Conservation (phyloP, 1,140 invertebrate species). For the Monomorium pharaonis region DNA sequence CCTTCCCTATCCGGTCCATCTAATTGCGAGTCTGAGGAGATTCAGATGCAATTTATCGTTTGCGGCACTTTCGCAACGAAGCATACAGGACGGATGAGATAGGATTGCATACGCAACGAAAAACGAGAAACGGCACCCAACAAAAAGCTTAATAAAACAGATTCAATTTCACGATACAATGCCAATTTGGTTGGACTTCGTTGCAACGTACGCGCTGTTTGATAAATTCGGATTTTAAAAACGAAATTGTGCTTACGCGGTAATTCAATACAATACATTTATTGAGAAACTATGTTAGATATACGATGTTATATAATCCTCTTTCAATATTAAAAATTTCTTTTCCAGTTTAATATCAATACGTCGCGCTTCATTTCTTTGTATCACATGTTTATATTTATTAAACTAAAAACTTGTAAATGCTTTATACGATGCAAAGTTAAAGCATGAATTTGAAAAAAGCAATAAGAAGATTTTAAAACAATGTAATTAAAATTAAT, state of each 20-base stretch:
- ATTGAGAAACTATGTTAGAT: background rate
- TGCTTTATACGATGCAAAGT: background rate
- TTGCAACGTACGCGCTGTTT: background rate
- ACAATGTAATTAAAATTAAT: background rate
- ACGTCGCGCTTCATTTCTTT: background rate
- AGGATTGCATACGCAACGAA: background rate
- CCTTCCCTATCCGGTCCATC: constrained; percentile 8
- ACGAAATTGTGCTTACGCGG: background rate
- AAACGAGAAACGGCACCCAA: background rate
- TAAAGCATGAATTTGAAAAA: background rate
- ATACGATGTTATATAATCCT: background rate
- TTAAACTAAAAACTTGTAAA: background rate
- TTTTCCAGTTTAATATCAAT: background rate
- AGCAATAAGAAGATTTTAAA: background rate
- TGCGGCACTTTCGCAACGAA: background rate
- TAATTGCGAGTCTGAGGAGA: constrained; percentile 36
- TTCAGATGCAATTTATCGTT: constrained; percentile 14
- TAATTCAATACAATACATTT: background rate
- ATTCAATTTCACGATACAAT: background rate
- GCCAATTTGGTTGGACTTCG: background rate
- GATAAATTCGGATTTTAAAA: background rate
- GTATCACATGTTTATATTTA: background rate
- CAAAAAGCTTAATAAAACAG: background rate
- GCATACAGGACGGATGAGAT: background rate
- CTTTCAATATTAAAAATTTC: background rate